These are phyloP conservation scores for Aphidius gifuensis DNA, from an alignment of 1,140 invertebrate species.

Conservation along the genomic window DNA sequence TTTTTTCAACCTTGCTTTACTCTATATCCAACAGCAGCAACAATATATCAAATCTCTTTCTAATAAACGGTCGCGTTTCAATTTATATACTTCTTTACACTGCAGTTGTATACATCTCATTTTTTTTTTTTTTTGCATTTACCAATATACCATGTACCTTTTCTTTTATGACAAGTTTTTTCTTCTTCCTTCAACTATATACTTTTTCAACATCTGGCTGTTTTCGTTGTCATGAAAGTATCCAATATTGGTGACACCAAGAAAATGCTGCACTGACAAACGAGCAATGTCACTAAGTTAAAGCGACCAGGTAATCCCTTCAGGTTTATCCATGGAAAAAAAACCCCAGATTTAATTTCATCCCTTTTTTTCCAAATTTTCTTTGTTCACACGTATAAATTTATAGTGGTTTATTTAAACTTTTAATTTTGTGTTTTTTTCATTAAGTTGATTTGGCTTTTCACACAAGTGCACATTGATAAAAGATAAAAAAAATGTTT, in stretches of 20 bases:
- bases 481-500: too few species aligned
- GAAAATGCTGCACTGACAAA: conserved; percentile 45
- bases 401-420: too few species aligned
- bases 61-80: conserved; percentile 36
- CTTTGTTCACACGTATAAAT: not conserved
- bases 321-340: conserved; percentile 41
- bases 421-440: too few species aligned
- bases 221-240: conserved; percentile 30
- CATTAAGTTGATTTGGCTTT: too few species aligned
- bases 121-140: conserved; percentile 2
- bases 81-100: not conserved
- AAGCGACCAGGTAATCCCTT: conserved; percentile 42
- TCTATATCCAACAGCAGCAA: conserved; percentile 10
- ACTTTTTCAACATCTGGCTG: conserved; percentile 2
- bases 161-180: not conserved
- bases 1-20: not conserved
- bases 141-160: too few species aligned
- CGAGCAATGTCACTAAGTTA: conserved; percentile 42
- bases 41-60: conserved; percentile 48
- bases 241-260: conserved; percentile 45
- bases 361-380: conserved; percentile 29
- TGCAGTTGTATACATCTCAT: conserved; percentile 4
- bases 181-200: not conserved
- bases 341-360: conserved; percentile 43
- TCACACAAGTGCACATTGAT: too few species aligned